Conservation (phyloP, 1,140 invertebrate species). For the Drosophila pseudoobscura region DNA sequence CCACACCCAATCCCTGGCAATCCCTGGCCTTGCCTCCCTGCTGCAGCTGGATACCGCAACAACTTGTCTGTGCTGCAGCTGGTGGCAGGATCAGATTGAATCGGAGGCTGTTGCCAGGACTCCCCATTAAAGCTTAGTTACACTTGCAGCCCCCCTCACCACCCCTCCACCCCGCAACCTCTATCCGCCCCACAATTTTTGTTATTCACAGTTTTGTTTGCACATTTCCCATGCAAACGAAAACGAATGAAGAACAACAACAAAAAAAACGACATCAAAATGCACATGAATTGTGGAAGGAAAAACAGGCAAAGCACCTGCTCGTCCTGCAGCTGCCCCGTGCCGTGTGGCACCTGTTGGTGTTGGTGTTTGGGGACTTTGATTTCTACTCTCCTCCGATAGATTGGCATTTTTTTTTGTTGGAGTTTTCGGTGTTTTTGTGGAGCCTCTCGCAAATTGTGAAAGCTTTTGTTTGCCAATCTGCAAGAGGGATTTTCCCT, state of each 20-base stretch:
- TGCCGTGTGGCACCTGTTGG: slow-evolving; percentile 41
- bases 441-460: slow-evolving; percentile 13
- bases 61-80: slow-evolving; percentile 35
- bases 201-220: slow-evolving; percentile 47
- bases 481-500: slow-evolving; percentile 19
- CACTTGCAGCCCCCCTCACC: slow-evolving; percentile 15
- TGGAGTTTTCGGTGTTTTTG: not conserved
- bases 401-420: slow-evolving; percentile 9
- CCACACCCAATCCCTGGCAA: not conserved
- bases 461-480: slow-evolving; percentile 12
- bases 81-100: slow-evolving; percentile 1
- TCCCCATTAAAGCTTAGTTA: slow-evolving; percentile 51
- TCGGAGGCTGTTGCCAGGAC: slow-evolving; percentile 27
- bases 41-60: slow-evolving; percentile 25
- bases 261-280: slow-evolving; percentile 31
- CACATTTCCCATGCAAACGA: slow-evolving; percentile 54
- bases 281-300: slow-evolving; percentile 22
- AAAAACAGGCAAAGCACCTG: no score
- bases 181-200: not conserved
- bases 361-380: not conserved
- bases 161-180: not conserved
- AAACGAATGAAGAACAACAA: slow-evolving; percentile 10
- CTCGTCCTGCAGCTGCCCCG: not conserved
- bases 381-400: not conserved
- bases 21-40: not conserved